These are phyloP conservation scores for Diachrysia chrysitis DNA, from an alignment of 2,888 invertebrate genomes.

Conservation along the genomic window DNA sequence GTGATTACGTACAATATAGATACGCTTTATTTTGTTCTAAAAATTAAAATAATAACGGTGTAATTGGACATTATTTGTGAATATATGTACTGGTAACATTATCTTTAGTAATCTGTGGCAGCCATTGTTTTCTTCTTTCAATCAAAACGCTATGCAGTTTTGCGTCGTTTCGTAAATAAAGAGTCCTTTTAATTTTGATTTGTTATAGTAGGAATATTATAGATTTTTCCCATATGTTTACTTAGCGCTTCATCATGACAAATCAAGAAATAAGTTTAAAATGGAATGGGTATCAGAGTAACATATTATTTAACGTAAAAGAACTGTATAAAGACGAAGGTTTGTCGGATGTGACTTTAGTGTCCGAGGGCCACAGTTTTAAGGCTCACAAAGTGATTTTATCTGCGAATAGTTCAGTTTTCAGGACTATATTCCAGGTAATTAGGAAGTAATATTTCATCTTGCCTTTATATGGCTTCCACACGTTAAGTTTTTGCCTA, in stretches of 20 bases:
- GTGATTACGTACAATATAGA: too few species aligned
- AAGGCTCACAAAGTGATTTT: constrained; percentile 92
- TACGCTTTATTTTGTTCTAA: too few species aligned
- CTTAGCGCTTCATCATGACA: constrained; percentile 69
- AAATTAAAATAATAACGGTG: too few species aligned
- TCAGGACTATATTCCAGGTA: constrained; percentile 91
- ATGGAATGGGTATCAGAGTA: constrained; percentile 92
- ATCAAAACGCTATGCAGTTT: constrained; percentile 52
- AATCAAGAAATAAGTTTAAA: constrained; percentile 91
- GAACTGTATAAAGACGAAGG: constrained; percentile 91
- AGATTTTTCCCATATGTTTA: constrained; percentile 31
- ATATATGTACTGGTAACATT: constrained; percentile 18
- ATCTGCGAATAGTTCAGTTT: constrained; percentile 91
- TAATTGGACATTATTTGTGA: not conserved
- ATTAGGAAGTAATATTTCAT: constrained; percentile 12
- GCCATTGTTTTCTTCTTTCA: constrained; percentile 62
- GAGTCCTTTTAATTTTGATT: constrained; percentile 55
- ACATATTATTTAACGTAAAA: constrained; percentile 91
- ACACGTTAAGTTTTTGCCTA: constrained; percentile 53
- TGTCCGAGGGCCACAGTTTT: constrained; percentile 91
- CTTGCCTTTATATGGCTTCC: constrained; percentile 36
- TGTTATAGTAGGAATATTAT: constrained; percentile 15
- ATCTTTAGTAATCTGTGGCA: constrained; percentile 33
- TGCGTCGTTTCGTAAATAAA: constrained; percentile 61
- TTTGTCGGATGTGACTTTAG: constrained; percentile 91